Evolutionary conservation across 2,888 invertebrate species (phyloP).

Genomic region (Parascotia fuliginaria): DNA sequence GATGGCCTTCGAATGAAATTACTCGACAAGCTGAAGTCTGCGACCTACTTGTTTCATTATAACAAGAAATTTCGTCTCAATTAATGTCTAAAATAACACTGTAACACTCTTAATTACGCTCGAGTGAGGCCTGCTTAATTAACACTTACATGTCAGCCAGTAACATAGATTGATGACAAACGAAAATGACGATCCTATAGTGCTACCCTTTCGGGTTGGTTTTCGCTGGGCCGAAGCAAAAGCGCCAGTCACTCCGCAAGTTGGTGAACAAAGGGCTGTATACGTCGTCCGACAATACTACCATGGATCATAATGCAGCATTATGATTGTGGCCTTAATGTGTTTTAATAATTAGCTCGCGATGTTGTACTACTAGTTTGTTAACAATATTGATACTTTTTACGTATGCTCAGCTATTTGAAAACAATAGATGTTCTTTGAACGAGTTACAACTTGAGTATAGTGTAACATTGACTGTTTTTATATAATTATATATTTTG

Average conservation of each 20-base stretch:
- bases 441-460: too few relatives aligned
- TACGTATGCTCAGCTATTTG: neutral
- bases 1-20: slow-evolving; percentile 74
- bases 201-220: slow-evolving; percentile 71
- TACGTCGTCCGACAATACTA: slow-evolving; percentile 58
- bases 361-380: slow-evolving; percentile 26
- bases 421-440: neutral
- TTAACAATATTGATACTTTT: neutral
- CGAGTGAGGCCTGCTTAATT: slow-evolving; percentile 85
- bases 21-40: slow-evolving; percentile 59
- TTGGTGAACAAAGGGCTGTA: slow-evolving; percentile 74
- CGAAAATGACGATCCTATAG: slow-evolving; percentile 82
- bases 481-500: too few relatives aligned
- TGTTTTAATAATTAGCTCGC: slow-evolving; percentile 79
- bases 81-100: slow-evolving; percentile 85
- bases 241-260: slow-evolving; percentile 79
- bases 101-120: slow-evolving; percentile 85
- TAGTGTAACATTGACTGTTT: too few relatives aligned
- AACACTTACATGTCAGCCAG: slow-evolving; percentile 84
- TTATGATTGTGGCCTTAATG: slow-evolving; percentile 76
- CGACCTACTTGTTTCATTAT: slow-evolving; percentile 68
- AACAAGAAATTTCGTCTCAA: slow-evolving; percentile 85
- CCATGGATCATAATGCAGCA: slow-evolving; percentile 68
- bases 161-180: slow-evolving; percentile 86
- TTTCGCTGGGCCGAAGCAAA: slow-evolving; percentile 63